phyloP scores from a whole-genome alignment of 2,113 vertebrate species.

The Cynoglossus semilaevis region DNA sequence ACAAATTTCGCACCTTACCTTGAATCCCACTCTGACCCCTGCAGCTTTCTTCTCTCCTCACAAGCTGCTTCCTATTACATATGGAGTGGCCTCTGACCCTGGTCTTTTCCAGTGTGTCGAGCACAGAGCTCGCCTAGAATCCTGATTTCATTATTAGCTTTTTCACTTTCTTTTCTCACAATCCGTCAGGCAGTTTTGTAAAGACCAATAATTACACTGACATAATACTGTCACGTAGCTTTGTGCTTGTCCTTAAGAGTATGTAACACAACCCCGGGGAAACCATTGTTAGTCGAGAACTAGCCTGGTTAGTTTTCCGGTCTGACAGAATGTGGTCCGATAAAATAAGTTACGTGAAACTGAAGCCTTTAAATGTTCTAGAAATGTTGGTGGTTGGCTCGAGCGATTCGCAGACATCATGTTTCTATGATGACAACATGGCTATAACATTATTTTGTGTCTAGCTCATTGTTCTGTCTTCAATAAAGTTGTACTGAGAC shows the following conservation, averaged over 20 bases:
- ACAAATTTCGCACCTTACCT: slow-evolving; percentile 51
- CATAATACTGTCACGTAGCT: slow-evolving; percentile 6
- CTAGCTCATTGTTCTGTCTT: slow-evolving; percentile 5
- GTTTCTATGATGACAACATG: slow-evolving; percentile 1
- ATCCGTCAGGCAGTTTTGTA: slow-evolving; percentile 2
- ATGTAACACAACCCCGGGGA: slow-evolving; percentile 1
- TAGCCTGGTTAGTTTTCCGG: background rate
- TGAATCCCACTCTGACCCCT: slow-evolving; percentile 38
- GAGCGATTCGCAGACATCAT: background rate
- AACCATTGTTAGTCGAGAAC: slow-evolving; percentile 23
- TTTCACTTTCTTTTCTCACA: slow-evolving; percentile 25
- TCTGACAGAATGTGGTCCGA: slow-evolving; percentile 2
- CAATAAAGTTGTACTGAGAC: background rate
- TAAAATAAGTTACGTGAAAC: background rate
- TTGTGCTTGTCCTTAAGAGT: slow-evolving; percentile 9
- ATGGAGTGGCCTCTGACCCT: slow-evolving; percentile 43
- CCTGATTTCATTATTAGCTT: slow-evolving; percentile 33
- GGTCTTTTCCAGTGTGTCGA: slow-evolving; percentile 16
- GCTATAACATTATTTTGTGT: background rate
- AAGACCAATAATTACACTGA: slow-evolving; percentile 20
- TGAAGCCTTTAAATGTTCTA: background rate
- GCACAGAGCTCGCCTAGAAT: slow-evolving; percentile 34
- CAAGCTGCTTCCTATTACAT: slow-evolving; percentile 57
- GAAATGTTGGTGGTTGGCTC: background rate
- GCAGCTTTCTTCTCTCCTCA: slow-evolving; percentile 33